A percentile compares a stretch with the other conserved stretches of the same genome.
phyloP scores from a whole-genome alignment of 2,113 vertebrate genomes.

The Platanista minor region DNA sequence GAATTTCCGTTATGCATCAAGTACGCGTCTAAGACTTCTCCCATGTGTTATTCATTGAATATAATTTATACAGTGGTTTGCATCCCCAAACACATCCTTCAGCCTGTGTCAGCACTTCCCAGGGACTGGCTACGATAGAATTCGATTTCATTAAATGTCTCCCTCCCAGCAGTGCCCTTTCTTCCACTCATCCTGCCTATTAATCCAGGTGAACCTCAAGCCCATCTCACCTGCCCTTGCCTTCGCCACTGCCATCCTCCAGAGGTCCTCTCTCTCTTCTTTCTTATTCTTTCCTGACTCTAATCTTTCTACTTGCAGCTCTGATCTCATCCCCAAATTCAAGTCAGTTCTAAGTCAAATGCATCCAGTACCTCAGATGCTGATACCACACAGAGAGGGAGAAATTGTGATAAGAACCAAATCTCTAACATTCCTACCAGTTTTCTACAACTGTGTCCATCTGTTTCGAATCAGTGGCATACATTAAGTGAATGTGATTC shows the following conservation, averaged over 20 bases:
- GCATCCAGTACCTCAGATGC: neutral
- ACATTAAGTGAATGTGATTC: neutral
- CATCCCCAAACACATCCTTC: neutral
- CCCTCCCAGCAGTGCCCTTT: neutral
- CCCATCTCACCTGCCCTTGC: neutral
- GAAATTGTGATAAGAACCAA: neutral
- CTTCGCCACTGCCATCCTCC: neutral
- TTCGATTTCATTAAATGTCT: neutral
- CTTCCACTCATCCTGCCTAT: neutral
- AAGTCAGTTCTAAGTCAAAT: neutral
- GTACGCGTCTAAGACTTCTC: neutral
- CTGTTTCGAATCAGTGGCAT: slow-evolving; percentile 24
- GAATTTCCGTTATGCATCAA: slow-evolving; percentile 20
- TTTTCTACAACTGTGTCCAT: neutral
- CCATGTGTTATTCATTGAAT: neutral
- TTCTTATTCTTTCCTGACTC: neutral
- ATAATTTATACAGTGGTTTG: neutral
- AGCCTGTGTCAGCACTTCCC: neutral
- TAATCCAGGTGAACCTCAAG: neutral
- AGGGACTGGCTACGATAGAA: neutral
- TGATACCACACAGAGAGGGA: neutral
- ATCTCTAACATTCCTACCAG: slow-evolving; percentile 7
- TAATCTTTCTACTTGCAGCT: neutral
- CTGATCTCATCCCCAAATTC: neutral
- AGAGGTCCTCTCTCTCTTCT: neutral